Evolutionary conservation across 1,140 invertebrate genomes (phyloP), one percentile per base, ranked within the genome.

Genomic region (Meteorus sp.): DNA sequence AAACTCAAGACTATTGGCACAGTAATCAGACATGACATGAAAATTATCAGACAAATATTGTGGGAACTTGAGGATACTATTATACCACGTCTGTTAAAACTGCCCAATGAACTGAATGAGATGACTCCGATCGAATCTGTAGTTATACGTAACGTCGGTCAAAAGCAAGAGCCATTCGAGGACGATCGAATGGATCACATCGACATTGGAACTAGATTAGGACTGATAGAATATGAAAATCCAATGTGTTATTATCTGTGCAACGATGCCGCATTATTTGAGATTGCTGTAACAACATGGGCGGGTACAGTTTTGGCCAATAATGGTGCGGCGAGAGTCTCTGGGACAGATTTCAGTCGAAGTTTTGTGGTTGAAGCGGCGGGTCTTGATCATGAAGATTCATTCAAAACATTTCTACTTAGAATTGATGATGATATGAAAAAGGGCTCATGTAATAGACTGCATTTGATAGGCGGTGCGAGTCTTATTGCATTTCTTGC

Each of bases 331-430:
- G 70, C 87, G 0, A 69, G 76, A 65, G 67, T 82, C 9, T 62
- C 73, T 15, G 78, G 80, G 19, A 72, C 86, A 5, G 88, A 90
- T 73, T 89, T 90, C 74, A 73, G 78, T 35, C 84, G 84, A 52
- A 88, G 87, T 70, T 64, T 86, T 1, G 69, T 90, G 15, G 76
- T 89, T 5, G 88, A 91, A 76, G 89, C 86, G 3, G 85, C 84
- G 64, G 85, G 86, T 11, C 63, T 81, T 9, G 75, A 86, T 68
- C 83, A 85, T 56, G 77, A 78, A 15, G 74, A 85, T 68, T 76
- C 82, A 1, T 65, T 69, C 13, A 59, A 75, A 17, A 76, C 82
- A 3, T 88, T 87, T 62, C 79, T 85, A 17, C 62, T 89, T 13
- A 71, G 85, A 60, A 66, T 69, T 33, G 74, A 83, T 29, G 74